Evolutionary conservation across 2,888 invertebrate genomes (phyloP).

Genomic region (Caenorhabditis drosophilae): DNA sequence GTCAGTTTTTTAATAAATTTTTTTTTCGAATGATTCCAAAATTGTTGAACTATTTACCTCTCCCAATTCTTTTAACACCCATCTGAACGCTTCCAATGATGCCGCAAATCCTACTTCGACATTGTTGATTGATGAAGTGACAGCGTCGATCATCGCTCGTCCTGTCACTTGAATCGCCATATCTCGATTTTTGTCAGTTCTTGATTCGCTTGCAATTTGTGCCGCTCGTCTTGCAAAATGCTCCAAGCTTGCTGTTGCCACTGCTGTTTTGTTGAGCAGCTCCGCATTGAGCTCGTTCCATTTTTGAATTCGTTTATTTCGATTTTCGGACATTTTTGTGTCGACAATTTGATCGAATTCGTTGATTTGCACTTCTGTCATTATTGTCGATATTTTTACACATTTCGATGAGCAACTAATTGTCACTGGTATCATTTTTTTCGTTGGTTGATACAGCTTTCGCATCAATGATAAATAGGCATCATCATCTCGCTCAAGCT

Average conservation of each 20-base stretch:
- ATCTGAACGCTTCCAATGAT: slow-evolving; percentile 30
- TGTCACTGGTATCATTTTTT: slow-evolving; percentile 40
- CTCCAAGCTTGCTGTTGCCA: slow-evolving; percentile 49
- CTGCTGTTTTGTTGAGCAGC: slow-evolving; percentile 40
- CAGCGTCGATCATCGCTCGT: slow-evolving; percentile 41
- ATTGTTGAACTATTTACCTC: slow-evolving; percentile 13
- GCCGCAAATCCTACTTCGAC: slow-evolving; percentile 42
- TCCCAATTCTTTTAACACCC: slow-evolving; percentile 41
- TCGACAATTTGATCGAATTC: slow-evolving; percentile 53
- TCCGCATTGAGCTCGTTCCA: slow-evolving; percentile 30
- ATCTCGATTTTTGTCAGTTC: slow-evolving; percentile 10
- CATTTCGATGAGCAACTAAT: slow-evolving; percentile 38
- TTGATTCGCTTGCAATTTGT: too few relatives aligned
- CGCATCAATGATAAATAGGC: slow-evolving; percentile 38
- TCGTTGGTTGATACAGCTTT: slow-evolving; percentile 32
- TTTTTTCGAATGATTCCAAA: neutral
- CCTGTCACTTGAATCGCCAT: slow-evolving; percentile 40
- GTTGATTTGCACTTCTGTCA: slow-evolving; percentile 37
- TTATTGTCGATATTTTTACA: slow-evolving; percentile 23
- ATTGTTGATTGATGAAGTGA: slow-evolving; percentile 37
- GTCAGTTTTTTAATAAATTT: too few relatives aligned
- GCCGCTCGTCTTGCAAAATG: slow-evolving; percentile 43
- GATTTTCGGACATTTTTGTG: slow-evolving; percentile 58
- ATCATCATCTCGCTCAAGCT: slow-evolving; percentile 32
- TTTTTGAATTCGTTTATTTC: slow-evolving; percentile 50